Conservation (phyloP, 1,140 invertebrate species). For the Eupristina koningsbergeri region DNA sequence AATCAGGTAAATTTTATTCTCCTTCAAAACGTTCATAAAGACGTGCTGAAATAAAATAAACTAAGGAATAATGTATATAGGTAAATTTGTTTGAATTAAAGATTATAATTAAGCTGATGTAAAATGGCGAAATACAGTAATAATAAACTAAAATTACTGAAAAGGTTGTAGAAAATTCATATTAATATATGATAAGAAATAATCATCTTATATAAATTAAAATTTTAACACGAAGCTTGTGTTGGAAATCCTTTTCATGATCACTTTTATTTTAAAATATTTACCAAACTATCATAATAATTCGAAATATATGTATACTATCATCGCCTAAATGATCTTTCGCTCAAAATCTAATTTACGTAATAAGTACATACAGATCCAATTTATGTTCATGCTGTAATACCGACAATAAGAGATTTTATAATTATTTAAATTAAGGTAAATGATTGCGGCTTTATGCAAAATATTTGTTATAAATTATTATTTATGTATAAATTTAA, state of each 20-base stretch:
- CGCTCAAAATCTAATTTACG: background rate
- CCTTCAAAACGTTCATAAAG: background rate
- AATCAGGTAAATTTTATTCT: background rate
- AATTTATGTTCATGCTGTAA: background rate
- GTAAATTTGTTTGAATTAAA: slow-evolving; percentile 1
- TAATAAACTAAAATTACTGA: background rate
- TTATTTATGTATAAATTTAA: background rate
- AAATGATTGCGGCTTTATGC: background rate
- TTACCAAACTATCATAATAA: background rate
- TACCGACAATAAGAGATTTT: slow-evolving; percentile 28
- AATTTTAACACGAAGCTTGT: background rate
- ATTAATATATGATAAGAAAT: background rate
- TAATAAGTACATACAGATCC: slow-evolving; percentile 18
- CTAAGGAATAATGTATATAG: background rate
- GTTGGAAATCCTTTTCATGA: background rate
- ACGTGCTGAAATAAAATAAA: background rate
- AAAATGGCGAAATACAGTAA: background rate
- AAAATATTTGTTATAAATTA: background rate
- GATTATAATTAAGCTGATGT: background rate
- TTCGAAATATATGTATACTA: background rate
- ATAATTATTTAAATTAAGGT: slow-evolving; percentile 14
- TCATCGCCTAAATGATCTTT: background rate
- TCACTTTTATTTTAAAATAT: background rate
- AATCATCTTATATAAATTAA: background rate
- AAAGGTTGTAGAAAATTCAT: slow-evolving; percentile 2